These are phyloP conservation scores for Maniola jurtina DNA, from an alignment of 1,140 invertebrate genomes.

Conservation along the genomic window DNA sequence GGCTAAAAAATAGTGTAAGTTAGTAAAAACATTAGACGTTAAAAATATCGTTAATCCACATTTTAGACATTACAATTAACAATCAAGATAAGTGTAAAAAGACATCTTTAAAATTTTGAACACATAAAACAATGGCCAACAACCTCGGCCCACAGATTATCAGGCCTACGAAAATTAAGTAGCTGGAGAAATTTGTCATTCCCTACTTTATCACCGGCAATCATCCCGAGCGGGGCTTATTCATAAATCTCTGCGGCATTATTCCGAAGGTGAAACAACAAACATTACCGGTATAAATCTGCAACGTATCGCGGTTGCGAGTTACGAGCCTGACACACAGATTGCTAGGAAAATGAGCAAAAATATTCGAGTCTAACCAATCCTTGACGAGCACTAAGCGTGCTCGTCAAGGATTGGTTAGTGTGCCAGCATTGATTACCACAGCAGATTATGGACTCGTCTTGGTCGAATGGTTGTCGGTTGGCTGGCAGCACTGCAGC, in stretches of 20 bases:
- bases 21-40: too few species aligned
- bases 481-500: too few species aligned
- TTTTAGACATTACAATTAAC: background rate
- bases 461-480: too few species aligned
- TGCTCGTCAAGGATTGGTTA: too few species aligned
- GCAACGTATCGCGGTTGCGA: constrained; percentile 67
- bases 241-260: constrained; percentile 70
- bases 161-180: constrained; percentile 27
- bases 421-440: too few species aligned
- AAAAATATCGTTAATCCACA: background rate
- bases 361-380: background rate
- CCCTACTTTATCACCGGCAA: constrained; percentile 59
- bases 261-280: constrained; percentile 76
- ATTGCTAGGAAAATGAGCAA: constrained; percentile 17
- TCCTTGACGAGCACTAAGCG: too few species aligned
- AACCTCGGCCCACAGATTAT: constrained; percentile 19
- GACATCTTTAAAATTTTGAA: background rate
- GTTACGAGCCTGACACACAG: constrained; percentile 48
- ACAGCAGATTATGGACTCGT: too few species aligned
- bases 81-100: background rate
- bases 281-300: constrained; percentile 78
- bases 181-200: constrained; percentile 49
- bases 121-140: background rate
- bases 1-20: too few species aligned
- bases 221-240: constrained; percentile 62